Percentiles rank a stretch among this genome's conserved stretches.
Conservation (phyloP, 1,140 invertebrate genomes). For the Rhopalosiphum maidis region DNA sequence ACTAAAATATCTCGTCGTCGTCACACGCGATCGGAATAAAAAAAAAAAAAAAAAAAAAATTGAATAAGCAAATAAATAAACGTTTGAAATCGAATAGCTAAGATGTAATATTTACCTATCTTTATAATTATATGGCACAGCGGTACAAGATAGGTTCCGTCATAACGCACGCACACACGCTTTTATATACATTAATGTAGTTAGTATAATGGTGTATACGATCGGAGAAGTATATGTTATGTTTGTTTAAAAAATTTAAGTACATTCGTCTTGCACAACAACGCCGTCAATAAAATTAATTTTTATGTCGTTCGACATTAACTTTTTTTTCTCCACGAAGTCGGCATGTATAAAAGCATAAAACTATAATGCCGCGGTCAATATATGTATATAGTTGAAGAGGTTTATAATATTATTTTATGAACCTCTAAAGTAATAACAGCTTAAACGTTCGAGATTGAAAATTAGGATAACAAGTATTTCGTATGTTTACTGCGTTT, state of each 20-base stretch:
- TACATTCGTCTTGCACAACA: slow-evolving; percentile 2
- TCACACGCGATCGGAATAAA: not conserved
- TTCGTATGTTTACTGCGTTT: not conserved
- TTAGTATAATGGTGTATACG: not conserved
- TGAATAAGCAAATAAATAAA: slow-evolving; percentile 11
- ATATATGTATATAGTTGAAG: slow-evolving; percentile 18
- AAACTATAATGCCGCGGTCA: not conserved
- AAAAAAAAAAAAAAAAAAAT: not conserved
- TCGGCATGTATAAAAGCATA: not conserved
- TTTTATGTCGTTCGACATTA: slow-evolving; percentile 1
- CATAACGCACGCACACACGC: not conserved
- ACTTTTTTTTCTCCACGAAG: not conserved
- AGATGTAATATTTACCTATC: not conserved
- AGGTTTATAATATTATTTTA: slow-evolving; percentile 19
- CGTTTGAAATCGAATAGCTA: not conserved
- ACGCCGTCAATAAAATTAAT: not conserved
- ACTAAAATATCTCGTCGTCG: not conserved
- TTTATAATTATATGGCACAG: slow-evolving; percentile 4
- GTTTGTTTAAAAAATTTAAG: slow-evolving; percentile 11
- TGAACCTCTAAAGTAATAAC: slow-evolving; percentile 29
- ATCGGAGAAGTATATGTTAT: not conserved
- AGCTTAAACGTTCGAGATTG: not conserved
- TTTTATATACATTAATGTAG: slow-evolving; percentile 13
- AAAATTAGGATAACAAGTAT: slow-evolving; percentile 24
- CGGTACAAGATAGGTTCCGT: not conserved